These are phyloP conservation scores for Phymatocera aterrima DNA, from an alignment of 2,888 invertebrate species.

Conservation along the genomic window DNA sequence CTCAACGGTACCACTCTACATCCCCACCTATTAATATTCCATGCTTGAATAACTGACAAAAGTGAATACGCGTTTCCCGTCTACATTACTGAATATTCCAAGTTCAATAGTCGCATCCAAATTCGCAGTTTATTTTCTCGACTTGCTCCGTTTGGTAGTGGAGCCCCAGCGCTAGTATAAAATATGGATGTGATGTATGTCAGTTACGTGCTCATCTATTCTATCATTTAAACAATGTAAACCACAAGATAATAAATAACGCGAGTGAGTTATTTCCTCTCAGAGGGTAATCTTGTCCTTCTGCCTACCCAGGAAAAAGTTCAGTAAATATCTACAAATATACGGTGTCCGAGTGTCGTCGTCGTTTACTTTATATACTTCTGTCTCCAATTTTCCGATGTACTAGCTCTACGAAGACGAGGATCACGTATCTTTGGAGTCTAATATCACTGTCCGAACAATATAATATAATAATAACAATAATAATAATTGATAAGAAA, in stretches of 20 bases:
- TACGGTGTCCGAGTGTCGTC: background rate
- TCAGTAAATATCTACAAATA: background rate
- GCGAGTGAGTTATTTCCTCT: background rate
- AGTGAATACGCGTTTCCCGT: too few species aligned
- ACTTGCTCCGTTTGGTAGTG: slow-evolving; percentile 18
- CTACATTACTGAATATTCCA: background rate
- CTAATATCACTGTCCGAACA: too few species aligned
- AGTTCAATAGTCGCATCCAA: slow-evolving; percentile 15
- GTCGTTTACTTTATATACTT: too few species aligned
- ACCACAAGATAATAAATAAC: background rate
- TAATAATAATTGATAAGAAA: too few species aligned
- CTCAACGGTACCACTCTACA: too few species aligned
- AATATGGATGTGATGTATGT: slow-evolving; percentile 31
- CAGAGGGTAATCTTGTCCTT: background rate
- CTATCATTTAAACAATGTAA: slow-evolving; percentile 18
- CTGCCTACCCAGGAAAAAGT: background rate
- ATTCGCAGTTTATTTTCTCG: slow-evolving; percentile 31
- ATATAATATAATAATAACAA: too few species aligned
- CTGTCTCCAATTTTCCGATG: too few species aligned
- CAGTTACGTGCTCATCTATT: slow-evolving; percentile 13
- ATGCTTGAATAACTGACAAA: too few species aligned
- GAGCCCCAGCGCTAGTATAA: background rate
- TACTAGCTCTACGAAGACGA: slow-evolving; percentile 18
- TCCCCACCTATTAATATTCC: too few species aligned
- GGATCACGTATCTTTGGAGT: too few species aligned